Conservation (phyloP, 2,888 invertebrate genomes). For the Gymnoscelis rufifasciata region DNA sequence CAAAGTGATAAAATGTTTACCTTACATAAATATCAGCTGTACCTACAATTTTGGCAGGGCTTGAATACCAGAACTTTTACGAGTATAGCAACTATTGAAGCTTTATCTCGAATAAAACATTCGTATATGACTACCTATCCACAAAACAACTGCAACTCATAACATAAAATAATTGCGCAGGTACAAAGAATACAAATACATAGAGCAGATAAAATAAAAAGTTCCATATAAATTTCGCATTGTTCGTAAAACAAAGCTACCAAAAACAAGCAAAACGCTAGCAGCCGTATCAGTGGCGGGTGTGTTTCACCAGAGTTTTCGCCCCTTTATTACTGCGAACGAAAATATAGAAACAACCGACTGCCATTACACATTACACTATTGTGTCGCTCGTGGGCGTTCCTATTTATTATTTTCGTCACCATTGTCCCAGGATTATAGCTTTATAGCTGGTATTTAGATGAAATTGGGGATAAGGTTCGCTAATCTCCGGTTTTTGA, state of each 20-base stretch:
- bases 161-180: no score
- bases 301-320: conserved; percentile 59
- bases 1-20: no score
- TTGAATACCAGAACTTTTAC: no score
- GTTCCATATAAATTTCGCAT: neutral
- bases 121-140: no score
- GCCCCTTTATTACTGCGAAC: conserved; percentile 64
- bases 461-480: conserved; percentile 77
- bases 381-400: conserved; percentile 51
- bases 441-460: conserved; percentile 76
- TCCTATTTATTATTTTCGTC: conserved; percentile 78
- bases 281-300: conserved; percentile 55
- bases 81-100: no score
- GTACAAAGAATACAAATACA: neutral
- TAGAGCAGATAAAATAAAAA: neutral
- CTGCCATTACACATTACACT: conserved; percentile 29
- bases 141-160: neutral
- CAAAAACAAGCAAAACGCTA: conserved; percentile 22
- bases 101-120: no score
- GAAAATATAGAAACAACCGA: conserved; percentile 63
- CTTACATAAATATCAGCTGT: no score
- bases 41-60: no score
- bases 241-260: conserved; percentile 7
- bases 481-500: conserved; percentile 65
- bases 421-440: conserved; percentile 70